Percentiles rank a stretch among this genome's conserved stretches.
These are phyloP conservation scores for Bellardia pandia DNA, from an alignment of 2,888 invertebrate genomes.

Conservation along the genomic window DNA sequence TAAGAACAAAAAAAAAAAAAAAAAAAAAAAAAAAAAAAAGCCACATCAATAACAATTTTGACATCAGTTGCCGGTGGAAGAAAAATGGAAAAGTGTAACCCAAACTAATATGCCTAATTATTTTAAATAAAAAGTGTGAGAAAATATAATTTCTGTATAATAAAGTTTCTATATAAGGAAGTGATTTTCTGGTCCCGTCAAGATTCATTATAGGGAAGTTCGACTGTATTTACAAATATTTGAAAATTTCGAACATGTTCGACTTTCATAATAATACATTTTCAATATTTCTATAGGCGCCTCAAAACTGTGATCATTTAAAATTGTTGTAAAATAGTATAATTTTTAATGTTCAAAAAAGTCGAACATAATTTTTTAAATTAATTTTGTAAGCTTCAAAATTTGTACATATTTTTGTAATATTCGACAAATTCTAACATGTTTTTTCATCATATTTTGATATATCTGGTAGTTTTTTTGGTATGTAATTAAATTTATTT, in stretches of 20 bases:
- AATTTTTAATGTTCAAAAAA: neutral
- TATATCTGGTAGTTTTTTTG: neutral
- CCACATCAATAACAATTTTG: too few species aligned
- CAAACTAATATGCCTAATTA: too few species aligned
- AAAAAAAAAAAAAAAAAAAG: too few species aligned
- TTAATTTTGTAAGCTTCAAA: neutral
- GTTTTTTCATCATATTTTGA: too few species aligned
- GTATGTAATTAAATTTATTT: too few species aligned
- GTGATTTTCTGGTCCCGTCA: neutral
- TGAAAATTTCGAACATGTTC: neutral
- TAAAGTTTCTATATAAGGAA: neutral
- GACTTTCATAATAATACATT: neutral
- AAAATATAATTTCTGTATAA: too few species aligned
- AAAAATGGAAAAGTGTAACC: too few species aligned
- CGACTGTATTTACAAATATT: neutral
- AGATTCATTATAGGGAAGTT: constrained; percentile 30
- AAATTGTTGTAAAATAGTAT: too few species aligned
- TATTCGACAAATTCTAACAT: neutral
- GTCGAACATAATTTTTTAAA: neutral
- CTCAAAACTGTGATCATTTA: neutral
- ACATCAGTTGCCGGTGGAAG: too few species aligned
- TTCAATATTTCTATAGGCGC: neutral
- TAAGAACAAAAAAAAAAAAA: too few species aligned
- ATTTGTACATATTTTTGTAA: neutral
- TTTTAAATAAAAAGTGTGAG: too few species aligned